Evolutionary conservation across 2,888 invertebrate genomes (phyloP).

Genomic region (Trachelus troglodyta): DNA sequence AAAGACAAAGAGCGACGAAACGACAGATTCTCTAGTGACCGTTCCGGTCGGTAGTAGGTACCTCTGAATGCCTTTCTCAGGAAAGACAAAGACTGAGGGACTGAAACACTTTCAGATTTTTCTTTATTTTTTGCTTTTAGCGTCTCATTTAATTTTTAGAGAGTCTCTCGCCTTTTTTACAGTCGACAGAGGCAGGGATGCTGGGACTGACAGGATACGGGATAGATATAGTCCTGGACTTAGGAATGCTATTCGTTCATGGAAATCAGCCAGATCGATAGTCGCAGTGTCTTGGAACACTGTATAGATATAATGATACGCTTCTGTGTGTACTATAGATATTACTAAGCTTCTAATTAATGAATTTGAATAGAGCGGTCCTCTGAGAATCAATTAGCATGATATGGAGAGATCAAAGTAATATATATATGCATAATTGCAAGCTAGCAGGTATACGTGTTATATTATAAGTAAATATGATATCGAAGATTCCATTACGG

Average conservation of each 20-base stretch:
- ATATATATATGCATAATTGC: not conserved
- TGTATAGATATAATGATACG: not conserved
- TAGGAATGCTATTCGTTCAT: not conserved
- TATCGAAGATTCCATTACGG: not conserved
- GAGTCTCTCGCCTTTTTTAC: not conserved
- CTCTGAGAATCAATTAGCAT: not conserved
- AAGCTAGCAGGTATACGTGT: not conserved
- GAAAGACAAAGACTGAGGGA: not conserved
- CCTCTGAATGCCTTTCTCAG: not conserved
- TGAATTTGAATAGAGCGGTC: not conserved
- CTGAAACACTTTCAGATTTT: not conserved
- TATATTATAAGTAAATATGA: not conserved
- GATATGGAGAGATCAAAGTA: not conserved
- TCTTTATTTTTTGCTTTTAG: not conserved
- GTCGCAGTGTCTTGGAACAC: not conserved
- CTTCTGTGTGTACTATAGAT: not conserved
- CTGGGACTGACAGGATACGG: not conserved
- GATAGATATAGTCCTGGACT: not conserved
- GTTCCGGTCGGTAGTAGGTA: not conserved
- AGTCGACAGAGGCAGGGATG: not conserved
- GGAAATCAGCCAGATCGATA: not conserved
- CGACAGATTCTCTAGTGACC: not conserved
- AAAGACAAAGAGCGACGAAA: not conserved
- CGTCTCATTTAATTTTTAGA: not conserved
- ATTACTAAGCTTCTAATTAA: not conserved